These are phyloP conservation scores for Microvelia longipes DNA, from an alignment of 1,140 invertebrate genomes.

Conservation along the genomic window DNA sequence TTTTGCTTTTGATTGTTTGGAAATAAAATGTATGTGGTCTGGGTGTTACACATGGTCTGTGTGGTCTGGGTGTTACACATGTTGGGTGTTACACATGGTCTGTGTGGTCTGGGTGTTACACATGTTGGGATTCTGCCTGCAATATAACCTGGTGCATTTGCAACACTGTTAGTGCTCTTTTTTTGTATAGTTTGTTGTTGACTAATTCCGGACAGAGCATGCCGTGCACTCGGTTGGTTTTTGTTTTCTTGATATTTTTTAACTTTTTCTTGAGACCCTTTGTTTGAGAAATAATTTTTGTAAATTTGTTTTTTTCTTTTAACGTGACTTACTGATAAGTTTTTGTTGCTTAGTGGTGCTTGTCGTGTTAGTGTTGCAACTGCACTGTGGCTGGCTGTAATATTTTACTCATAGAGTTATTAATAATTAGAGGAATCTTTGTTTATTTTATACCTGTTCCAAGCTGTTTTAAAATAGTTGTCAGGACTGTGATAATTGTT, in stretches of 20 bases:
- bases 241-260: background rate
- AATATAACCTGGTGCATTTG: background rate
- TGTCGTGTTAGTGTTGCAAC: background rate
- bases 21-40: no score
- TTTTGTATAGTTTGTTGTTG: background rate
- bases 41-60: no score
- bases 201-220: background rate
- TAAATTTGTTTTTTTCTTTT: background rate
- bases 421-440: no score
- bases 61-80: no score
- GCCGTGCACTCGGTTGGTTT: background rate
- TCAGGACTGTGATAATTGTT: no score
- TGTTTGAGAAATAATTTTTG: background rate
- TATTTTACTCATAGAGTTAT: constrained; percentile 1
- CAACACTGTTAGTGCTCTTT: background rate
- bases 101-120: no score
- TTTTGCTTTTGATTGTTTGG: no score
- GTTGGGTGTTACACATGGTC: no score
- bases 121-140: no score
- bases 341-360: background rate
- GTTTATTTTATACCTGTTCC: no score
- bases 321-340: background rate
- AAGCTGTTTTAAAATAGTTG: no score
- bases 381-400: background rate
- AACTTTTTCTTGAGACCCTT: background rate